Evolutionary conservation across 2,113 vertebrate genomes (phyloP), one percentile per base, ranked within the genome.

Genomic region (Ovis aries): DNA sequence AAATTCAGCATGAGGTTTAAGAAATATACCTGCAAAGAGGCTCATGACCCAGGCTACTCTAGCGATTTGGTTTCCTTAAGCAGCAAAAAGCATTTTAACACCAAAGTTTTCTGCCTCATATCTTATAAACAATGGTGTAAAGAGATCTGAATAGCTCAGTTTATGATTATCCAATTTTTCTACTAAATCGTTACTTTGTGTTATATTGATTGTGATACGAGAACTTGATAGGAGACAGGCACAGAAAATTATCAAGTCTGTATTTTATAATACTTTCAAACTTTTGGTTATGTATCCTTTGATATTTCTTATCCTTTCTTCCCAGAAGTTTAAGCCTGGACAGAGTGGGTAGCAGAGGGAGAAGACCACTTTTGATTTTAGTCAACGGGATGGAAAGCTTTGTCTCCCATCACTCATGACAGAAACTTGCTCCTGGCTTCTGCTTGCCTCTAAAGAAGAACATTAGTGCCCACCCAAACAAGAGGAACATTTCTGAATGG

Each of bases 21-120:
- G 33, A 31, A 74, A 67, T 74, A 29, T 4, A 74, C 29, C 57
- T 92, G 45, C 31, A 89, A 36, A 94, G 64, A 74, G 19, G 15
- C 67, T 57, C 5, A 9, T 74, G 16, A 31, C 40, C 40, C 36
- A 84, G 36, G 23, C 29, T 84, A 2, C 29, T 81, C 64, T 81
- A 67, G 23, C 84, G 12, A 81, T 92, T 45, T 81, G 36, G 25
- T 92, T 90, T 97, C 53, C 40, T 89, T 89, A 89, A 97, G 53
- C 48, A 88, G 59, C 64, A 96, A 94, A 92, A 85, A 11, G 10
- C 53, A 57, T 82, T 59, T 97, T 93, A 90, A 83, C 91, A 31
- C 21, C 55, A 55, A 45, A 45, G 15, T 31, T 90, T 96, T 95
- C 52, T 62, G 71, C 14, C 23, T 40, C 53, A 71, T 12, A 16